Base-by-base conservation (phyloP, 1,140 invertebrate genomes). In the Caenorhabditis remanei region DNA sequence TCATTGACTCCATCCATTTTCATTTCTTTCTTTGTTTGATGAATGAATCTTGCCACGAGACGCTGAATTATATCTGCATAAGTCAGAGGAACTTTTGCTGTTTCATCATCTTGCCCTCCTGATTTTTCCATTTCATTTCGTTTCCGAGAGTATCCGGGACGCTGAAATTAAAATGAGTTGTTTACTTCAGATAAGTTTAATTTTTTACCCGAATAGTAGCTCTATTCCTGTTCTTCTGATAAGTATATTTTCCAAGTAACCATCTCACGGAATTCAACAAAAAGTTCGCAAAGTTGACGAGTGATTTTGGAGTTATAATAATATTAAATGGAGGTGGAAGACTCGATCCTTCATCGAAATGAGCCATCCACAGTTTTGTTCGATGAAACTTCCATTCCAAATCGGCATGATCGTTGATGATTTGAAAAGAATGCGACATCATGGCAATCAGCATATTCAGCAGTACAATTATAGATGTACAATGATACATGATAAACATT, bases 391-490 rank as follows among this genome's bases (percentile, higher is more conserved):
- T 95, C 94, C 94, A 95, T 90, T 95, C 94, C 89, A 94, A 92
- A 91, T 95, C 94, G 0, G 94, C 94, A 88, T 94, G 94, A 87
- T 94, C 94, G 93, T 94, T 94, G 71, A 94, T 94, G 83, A 93
- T 93, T 92, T 94, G 94, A 90, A 94, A 94, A 32, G 94, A 94
- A 88, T 94, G 93, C 84, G 93, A 94, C 94, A 94, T 94, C 94
- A 94, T 94, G 85, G 94, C 94, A 86, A 94, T 94, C 19, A 94
- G 93, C 94, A 94, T 94, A 90, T 94, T 94, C 83, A 94, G 93
- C 84, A 94, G 93, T n/a, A 94, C 94, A 89, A 94, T 94, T 86
- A 94, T 94, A 84, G 94, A 94, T 87, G 94, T 91, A 56, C 90
- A 90, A 40, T 90, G 91, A 58, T 91, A 92, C 83, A 87, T 85